A percentile compares a stretch with the other conserved stretches of the same genome.
Conservation (phyloP, 2,797 vertebrate species). For the Parauchenoglanis ngamensis region DNA sequence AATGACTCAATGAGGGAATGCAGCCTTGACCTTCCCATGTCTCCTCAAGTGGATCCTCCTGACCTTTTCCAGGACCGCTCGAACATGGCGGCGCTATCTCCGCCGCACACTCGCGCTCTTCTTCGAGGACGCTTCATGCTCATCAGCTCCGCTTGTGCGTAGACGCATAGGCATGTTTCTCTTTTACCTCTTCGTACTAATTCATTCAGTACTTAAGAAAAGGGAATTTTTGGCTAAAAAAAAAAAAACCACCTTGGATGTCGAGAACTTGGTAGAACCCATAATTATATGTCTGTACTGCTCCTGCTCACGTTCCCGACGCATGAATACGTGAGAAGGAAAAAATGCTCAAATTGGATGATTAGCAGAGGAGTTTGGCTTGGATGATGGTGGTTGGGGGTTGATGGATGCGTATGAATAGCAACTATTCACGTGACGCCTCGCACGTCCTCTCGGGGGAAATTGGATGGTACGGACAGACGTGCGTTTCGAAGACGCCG, state of each 20-base stretch:
- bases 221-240: neutral
- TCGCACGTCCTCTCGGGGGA: slow-evolving; percentile 46
- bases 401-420: slow-evolving; percentile 54
- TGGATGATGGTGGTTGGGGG: slow-evolving; percentile 33
- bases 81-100: slow-evolving; percentile 36
- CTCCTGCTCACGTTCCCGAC: slow-evolving; percentile 5
- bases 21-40: slow-evolving; percentile 58
- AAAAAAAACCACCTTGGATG: neutral
- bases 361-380: slow-evolving; percentile 44
- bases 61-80: slow-evolving; percentile 48
- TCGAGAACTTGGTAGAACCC: neutral
- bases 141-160: slow-evolving; percentile 47
- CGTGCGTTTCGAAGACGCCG: neutral
- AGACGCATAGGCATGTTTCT: neutral
- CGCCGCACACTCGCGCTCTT: slow-evolving; percentile 31
- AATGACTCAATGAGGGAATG: slow-evolving; percentile 69
- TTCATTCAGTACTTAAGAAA: neutral
- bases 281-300: neutral
- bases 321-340: neutral
- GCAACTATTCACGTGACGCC: slow-evolving; percentile 48
- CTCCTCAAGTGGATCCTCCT: slow-evolving; percentile 51
- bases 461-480: neutral
- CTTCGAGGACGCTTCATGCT: slow-evolving; percentile 41
- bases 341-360: slow-evolving; percentile 49
- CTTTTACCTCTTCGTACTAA: neutral